phyloP scores from a whole-genome alignment of 2,113 vertebrate genomes.

The Silurus glanis region DNA sequence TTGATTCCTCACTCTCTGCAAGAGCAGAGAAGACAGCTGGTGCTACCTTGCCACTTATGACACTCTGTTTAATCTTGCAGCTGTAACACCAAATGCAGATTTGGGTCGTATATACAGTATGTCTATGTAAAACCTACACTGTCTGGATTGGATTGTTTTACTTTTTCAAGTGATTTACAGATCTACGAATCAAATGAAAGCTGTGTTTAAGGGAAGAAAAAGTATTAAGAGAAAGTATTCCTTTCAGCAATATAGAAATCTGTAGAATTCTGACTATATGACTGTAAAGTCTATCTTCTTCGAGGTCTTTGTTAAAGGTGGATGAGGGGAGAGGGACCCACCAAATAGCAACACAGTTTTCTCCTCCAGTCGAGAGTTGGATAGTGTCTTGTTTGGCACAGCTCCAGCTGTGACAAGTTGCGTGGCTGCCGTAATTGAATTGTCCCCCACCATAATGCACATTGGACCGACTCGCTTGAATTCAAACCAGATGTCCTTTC shows the following conservation, averaged over 20 bases:
- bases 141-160: neutral
- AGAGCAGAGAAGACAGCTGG: neutral
- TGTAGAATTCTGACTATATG: neutral
- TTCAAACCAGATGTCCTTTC: conserved; percentile 67
- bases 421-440: conserved; percentile 62
- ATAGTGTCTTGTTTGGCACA: conserved; percentile 51
- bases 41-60: neutral
- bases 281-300: conserved; percentile 22
- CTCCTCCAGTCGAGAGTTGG: neutral
- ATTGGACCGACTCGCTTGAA: conserved; percentile 51
- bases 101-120: neutral
- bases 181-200: neutral
- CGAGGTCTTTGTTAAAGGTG: conserved; percentile 35
- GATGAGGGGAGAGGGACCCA: conserved; percentile 23
- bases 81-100: neutral
- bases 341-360: conserved; percentile 6
- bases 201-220: neutral
- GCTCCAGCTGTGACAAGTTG: conserved; percentile 59
- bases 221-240: neutral
- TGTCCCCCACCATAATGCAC: conserved; percentile 58
- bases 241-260: neutral
- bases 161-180: neutral
- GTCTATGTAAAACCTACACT: neutral
- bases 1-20: conserved; percentile 11
- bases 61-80: neutral